Conservation (phyloP, 30 jellyfish, hydroid and myxozoan species). For the Turritopsis dohrnii region DNA sequence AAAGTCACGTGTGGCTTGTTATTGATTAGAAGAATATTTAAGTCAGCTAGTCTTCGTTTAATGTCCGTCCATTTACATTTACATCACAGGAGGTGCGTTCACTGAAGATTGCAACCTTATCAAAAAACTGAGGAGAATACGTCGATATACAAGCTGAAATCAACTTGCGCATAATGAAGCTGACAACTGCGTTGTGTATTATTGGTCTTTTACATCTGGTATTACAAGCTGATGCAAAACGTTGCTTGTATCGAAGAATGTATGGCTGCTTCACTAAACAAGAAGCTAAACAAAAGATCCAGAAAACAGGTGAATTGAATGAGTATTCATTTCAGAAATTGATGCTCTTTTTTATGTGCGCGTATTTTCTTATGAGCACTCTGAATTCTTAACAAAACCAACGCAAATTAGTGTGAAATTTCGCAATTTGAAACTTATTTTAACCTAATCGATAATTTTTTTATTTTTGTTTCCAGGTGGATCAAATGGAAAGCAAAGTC, state of each 20-base stretch:
- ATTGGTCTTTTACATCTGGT: background rate
- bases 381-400: too few relatives aligned
- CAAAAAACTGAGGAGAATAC: background rate
- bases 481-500: too few relatives aligned
- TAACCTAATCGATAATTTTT: too few relatives aligned
- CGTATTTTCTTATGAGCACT: too few relatives aligned
- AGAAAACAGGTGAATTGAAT: background rate
- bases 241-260: background rate
- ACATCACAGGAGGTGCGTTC: background rate
- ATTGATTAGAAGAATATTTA: background rate
- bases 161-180: background rate
- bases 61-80: background rate
- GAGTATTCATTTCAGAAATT: too few relatives aligned
- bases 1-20: background rate
- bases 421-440: too few relatives aligned
- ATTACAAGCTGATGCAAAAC: background rate
- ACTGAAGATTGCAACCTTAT: too few relatives aligned
- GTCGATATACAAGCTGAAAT: background rate
- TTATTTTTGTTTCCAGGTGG: too few relatives aligned
- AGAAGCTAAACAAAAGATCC: background rate
- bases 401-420: too few relatives aligned
- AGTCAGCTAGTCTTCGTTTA: background rate
- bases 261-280: background rate
- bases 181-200: background rate
- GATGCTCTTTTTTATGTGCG: too few relatives aligned